Evolutionary conservation across 2,797 vertebrate species (phyloP).

Genomic region (Acanthornis magna): DNA sequence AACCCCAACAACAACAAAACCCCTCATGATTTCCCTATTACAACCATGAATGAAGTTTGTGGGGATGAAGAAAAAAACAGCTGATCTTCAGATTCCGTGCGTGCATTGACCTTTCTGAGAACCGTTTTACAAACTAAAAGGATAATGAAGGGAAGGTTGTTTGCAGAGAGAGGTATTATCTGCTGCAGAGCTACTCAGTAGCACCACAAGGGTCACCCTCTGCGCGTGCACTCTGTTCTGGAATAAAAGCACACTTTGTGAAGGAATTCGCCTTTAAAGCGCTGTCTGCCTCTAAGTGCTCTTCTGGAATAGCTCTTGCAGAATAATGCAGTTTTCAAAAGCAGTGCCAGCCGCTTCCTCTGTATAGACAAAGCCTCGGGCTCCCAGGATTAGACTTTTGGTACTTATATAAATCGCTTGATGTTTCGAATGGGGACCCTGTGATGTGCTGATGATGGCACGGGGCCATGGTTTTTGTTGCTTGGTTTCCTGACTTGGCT

Average conservation of each 20-base stretch:
- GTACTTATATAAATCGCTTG: not conserved
- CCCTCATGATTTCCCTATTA: not conserved
- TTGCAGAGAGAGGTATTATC: not conserved
- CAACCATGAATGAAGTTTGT: not conserved
- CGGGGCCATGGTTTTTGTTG: not conserved
- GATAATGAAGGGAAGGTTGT: not conserved
- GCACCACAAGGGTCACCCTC: not conserved
- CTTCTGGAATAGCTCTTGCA: not conserved
- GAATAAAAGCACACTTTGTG: not conserved
- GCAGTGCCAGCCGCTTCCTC: not conserved
- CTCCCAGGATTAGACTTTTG: not conserved
- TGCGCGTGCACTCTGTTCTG: not conserved
- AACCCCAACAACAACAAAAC: not conserved
- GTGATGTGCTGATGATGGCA: not conserved
- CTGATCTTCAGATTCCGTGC: not conserved
- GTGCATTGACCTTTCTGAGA: not conserved
- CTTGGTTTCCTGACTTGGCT: not conserved
- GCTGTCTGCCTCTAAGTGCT: not conserved
- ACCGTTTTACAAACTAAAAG: not conserved
- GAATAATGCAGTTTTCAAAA: constrained; percentile 17
- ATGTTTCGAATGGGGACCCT: not conserved
- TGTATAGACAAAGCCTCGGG: not conserved
- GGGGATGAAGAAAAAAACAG: not conserved
- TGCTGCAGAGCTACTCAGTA: not conserved
- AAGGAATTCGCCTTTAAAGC: not conserved